phyloP scores from a whole-genome alignment of 1,140 invertebrate species.

The Pygmarrhopalites habei region DNA sequence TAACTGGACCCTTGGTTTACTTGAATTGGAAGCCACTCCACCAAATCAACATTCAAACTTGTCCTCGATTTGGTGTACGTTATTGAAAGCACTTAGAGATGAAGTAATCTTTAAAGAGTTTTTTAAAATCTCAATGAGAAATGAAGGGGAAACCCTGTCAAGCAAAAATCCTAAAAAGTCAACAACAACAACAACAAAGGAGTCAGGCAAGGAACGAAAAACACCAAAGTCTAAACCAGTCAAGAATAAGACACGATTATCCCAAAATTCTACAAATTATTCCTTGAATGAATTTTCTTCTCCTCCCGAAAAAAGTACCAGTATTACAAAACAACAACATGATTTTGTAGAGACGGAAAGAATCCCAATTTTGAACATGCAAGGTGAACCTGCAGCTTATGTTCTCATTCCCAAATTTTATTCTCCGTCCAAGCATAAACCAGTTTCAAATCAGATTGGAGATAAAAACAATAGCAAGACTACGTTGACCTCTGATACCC shows the following conservation, averaged over 20 bases:
- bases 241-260: no score
- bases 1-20: background rate
- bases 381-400: background rate
- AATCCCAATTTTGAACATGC: background rate
- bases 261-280: background rate
- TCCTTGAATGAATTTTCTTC: background rate
- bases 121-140: no score
- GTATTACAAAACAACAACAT: background rate
- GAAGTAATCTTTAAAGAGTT: background rate
- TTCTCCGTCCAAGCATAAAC: no score
- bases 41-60: conserved; percentile 15
- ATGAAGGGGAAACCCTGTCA: no score
- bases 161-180: no score
- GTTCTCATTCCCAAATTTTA: background rate
- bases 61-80: background rate
- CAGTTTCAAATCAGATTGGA: no score
- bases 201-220: background rate
- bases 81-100: background rate
- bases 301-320: background rate
- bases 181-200: background rate
- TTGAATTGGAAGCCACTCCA: background rate
- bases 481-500: no score
- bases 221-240: background rate
- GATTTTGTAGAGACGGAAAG: background rate
- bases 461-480: no score